A percentile compares a stretch with the other conserved stretches of the same genome.
These are phyloP conservation scores for Mastomys coucha DNA, from an alignment of 2,113 vertebrate species.

Conservation along the genomic window DNA sequence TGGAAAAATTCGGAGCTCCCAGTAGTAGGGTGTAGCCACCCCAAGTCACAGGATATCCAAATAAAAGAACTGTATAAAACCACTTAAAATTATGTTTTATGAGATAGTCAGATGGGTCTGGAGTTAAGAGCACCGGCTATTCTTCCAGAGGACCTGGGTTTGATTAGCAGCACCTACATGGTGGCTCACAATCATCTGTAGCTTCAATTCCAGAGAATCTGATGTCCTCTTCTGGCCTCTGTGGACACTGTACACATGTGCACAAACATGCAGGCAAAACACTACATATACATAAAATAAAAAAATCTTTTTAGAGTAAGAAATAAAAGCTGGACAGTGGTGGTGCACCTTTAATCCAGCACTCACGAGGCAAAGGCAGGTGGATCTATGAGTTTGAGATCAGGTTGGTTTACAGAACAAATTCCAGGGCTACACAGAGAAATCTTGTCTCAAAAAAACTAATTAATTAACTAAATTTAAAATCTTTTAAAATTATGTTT, in stretches of 20 bases:
- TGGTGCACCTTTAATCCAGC: neutral
- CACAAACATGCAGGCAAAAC: neutral
- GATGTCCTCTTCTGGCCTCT: neutral
- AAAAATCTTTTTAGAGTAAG: neutral
- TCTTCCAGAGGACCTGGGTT: neutral
- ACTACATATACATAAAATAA: neutral
- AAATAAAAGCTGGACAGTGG: neutral
- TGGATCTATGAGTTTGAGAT: neutral
- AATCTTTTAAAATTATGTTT: neutral
- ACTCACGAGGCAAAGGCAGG: neutral
- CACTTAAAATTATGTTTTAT: conserved; percentile 19
- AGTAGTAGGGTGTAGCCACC: neutral
- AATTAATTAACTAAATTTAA: neutral
- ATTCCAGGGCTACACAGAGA: neutral
- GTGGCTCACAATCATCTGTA: neutral
- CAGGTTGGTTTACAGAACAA: neutral
- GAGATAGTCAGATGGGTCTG: neutral
- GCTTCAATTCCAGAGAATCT: neutral
- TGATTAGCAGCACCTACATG: neutral
- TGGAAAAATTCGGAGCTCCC: neutral
- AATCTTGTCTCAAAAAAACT: neutral
- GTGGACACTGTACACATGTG: neutral
- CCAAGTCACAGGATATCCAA: neutral
- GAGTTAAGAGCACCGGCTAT: neutral
- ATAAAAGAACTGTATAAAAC: neutral